Conservation (phyloP, 2,797 vertebrate genomes). For the Kryptolebias ocellatus region DNA sequence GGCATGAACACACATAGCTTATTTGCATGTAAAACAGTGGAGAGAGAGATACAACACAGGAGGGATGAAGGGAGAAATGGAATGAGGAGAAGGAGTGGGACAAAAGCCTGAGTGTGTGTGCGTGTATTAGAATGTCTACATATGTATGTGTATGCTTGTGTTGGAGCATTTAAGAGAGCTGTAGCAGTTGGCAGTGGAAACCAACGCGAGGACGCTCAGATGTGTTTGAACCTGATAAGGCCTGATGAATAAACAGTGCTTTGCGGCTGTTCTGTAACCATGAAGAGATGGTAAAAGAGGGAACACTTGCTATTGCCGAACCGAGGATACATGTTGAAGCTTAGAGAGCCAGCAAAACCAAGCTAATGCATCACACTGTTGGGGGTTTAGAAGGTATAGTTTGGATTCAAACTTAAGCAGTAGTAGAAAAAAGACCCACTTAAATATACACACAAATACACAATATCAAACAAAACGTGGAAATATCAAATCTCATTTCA, state of each 20-base stretch:
- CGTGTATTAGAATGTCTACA: constrained; percentile 29
- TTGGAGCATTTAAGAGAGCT: constrained; percentile 46
- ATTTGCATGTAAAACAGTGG: constrained; percentile 79
- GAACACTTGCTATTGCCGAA: constrained; percentile 51
- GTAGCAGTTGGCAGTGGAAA: constrained; percentile 52
- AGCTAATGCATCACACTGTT: constrained; percentile 60
- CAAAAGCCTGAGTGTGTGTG: constrained; percentile 44
- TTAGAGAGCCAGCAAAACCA: constrained; percentile 60
- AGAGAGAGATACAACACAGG: constrained; percentile 54
- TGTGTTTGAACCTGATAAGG: constrained; percentile 84
- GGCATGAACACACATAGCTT: constrained; percentile 73
- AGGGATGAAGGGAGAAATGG: constrained; percentile 53
- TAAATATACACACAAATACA: constrained; percentile 20
- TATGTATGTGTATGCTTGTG: constrained; percentile 35
- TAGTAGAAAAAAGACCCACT: constrained; percentile 36
- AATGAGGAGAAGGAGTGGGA: constrained; percentile 64
- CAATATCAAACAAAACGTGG: constrained; percentile 31
- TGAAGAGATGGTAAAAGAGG: constrained; percentile 66
- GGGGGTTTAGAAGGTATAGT: constrained; percentile 61
- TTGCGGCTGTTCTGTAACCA: constrained; percentile 61
- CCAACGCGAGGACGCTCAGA: constrained; percentile 69
- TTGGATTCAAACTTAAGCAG: constrained; percentile 61
- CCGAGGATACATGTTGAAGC: constrained; percentile 57
- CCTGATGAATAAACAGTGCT: constrained; percentile 75
- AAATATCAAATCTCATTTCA: constrained; percentile 46